phyloP scores from a whole-genome alignment of 2,113 vertebrate genomes.

The Megaleporinus macrocephalus region DNA sequence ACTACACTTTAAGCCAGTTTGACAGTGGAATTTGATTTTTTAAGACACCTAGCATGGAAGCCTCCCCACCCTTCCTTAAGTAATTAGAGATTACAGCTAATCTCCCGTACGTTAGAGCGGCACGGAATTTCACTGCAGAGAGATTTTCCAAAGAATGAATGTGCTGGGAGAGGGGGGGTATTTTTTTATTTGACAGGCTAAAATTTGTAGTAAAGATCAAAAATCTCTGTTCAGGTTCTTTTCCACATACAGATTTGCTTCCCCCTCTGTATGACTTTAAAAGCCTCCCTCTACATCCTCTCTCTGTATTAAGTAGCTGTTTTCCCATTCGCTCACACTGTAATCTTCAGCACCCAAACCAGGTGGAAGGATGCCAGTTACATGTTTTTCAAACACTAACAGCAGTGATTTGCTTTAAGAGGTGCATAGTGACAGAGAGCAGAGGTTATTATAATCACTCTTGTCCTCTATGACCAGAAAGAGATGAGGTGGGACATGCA shows the following conservation, averaged over 20 bases:
- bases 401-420: constrained; percentile 64
- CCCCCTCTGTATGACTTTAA: background rate
- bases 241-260: background rate
- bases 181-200: no score
- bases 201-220: background rate
- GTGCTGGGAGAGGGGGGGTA: background rate
- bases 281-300: background rate
- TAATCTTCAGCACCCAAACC: constrained; percentile 59
- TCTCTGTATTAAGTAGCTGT: constrained; percentile 17
- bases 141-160: constrained; percentile 39
- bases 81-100: constrained; percentile 78
- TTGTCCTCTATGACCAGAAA: constrained; percentile 37
- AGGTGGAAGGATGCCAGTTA: constrained; percentile 57
- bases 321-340: constrained; percentile 57
- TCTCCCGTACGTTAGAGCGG: constrained; percentile 65
- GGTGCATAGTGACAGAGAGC: constrained; percentile 35
- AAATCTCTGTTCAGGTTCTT: background rate
- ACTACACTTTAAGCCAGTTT: constrained; percentile 70
- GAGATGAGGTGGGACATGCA: background rate
- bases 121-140: constrained; percentile 61
- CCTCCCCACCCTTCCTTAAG: constrained; percentile 75
- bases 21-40: constrained; percentile 76
- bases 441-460: constrained; percentile 41
- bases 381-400: constrained; percentile 53
- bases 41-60: constrained; percentile 69